These are phyloP conservation scores for Atherinosoma microstoma DNA, from an alignment of 2,797 vertebrate species.

Conservation along the genomic window DNA sequence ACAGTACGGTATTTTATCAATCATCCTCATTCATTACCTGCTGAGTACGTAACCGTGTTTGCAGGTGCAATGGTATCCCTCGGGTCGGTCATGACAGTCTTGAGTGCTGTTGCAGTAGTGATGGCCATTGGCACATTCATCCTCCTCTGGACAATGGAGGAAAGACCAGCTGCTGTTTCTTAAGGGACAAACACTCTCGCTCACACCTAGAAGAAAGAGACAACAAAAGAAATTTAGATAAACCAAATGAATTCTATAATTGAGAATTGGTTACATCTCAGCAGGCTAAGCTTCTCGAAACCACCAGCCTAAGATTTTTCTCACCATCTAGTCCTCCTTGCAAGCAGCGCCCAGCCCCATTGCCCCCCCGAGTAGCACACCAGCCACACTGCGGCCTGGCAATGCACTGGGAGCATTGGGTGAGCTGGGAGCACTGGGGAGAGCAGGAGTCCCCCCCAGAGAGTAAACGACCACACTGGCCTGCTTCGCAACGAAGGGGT, in stretches of 20 bases:
- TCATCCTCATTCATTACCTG: slow-evolving; percentile 73
- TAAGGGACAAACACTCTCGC: slow-evolving; percentile 80
- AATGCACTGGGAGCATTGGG: slow-evolving; percentile 92
- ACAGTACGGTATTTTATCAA: neutral
- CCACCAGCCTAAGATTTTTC: slow-evolving; percentile 35
- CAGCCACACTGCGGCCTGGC: slow-evolving; percentile 92
- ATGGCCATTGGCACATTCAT: slow-evolving; percentile 91
- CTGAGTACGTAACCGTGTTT: slow-evolving; percentile 91
- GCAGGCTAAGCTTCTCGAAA: neutral
- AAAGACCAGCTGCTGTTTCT: slow-evolving; percentile 91
- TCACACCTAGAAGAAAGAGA: slow-evolving; percentile 70
- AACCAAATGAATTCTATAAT: neutral
- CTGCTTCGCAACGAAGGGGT: slow-evolving; percentile 90
- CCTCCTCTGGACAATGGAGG: slow-evolving; percentile 91
- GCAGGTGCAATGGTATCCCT: slow-evolving; percentile 92
- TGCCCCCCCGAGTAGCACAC: slow-evolving; percentile 86
- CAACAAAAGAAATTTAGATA: neutral
- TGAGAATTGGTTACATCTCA: neutral
- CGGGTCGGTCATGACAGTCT: slow-evolving; percentile 88
- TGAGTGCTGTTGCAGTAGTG: slow-evolving; percentile 93
- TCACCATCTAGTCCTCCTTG: slow-evolving; percentile 90
- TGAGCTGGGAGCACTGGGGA: slow-evolving; percentile 88
- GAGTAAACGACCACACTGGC: slow-evolving; percentile 91
- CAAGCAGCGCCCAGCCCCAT: slow-evolving; percentile 89
- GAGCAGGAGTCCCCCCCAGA: slow-evolving; percentile 89